These are phyloP conservation scores for Pangasianodon hypophthalmus DNA, from an alignment of 2,113 vertebrate genomes.

Conservation along the genomic window DNA sequence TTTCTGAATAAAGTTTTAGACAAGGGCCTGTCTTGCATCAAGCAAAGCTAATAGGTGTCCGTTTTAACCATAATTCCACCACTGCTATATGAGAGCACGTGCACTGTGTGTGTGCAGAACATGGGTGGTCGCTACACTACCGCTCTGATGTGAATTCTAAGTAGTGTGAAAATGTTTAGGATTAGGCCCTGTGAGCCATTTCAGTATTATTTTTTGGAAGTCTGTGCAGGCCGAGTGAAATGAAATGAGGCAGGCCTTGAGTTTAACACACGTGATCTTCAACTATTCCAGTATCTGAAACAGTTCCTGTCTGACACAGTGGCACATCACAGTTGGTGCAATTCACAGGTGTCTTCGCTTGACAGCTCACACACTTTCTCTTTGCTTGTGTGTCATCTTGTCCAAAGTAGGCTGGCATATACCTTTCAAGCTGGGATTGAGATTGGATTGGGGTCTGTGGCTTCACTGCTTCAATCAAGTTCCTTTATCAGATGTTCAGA, in stretches of 20 bases:
- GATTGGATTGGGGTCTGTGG: background rate
- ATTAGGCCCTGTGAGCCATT: background rate
- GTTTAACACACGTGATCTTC: background rate
- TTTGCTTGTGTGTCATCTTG: background rate
- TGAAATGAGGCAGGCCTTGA: background rate
- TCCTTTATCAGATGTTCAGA: background rate
- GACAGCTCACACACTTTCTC: background rate
- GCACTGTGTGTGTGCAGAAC: background rate
- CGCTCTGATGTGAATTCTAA: background rate
- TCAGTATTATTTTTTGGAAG: background rate
- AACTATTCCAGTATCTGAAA: background rate
- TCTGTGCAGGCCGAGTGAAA: background rate
- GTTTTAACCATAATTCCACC: background rate
- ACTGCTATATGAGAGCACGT: background rate
- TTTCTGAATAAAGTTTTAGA: background rate
- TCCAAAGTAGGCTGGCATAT: background rate
- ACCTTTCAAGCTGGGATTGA: background rate
- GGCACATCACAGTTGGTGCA: background rate
- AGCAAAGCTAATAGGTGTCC: background rate
- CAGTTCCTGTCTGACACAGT: background rate
- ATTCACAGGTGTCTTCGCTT: background rate
- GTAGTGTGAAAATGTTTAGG: background rate
- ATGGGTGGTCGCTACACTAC: background rate
- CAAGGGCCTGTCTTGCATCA: background rate
- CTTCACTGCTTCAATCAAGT: background rate